Evolutionary conservation across 1,140 invertebrate species (phyloP).

Genomic region (Anoplophora glabripennis): DNA sequence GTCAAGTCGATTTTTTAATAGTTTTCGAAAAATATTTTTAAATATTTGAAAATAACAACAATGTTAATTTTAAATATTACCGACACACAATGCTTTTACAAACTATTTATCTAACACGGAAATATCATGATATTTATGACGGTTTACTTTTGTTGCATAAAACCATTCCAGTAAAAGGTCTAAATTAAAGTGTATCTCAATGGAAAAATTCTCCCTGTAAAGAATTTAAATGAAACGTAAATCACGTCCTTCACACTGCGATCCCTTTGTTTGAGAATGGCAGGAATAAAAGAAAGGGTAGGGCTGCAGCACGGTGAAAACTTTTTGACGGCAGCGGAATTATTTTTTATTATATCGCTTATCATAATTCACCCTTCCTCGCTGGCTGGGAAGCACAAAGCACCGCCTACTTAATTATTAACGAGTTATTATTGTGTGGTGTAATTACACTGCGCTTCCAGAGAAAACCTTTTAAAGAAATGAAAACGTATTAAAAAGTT

Average conservation of each 20-base stretch:
- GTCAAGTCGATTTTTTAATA: too few relatives aligned
- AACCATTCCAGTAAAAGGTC: too few relatives aligned
- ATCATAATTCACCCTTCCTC: too few relatives aligned
- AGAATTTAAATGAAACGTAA: conserved; percentile 23
- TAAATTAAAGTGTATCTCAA: conserved; percentile 3
- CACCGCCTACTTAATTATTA: conserved; percentile 52
- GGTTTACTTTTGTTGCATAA: too few relatives aligned
- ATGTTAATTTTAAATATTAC: background rate
- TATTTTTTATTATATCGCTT: too few relatives aligned
- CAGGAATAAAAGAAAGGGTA: too few relatives aligned
- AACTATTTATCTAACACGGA: background rate
- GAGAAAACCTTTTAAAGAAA: conserved; percentile 57
- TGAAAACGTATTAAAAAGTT: conserved; percentile 53
- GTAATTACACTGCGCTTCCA: conserved; percentile 30
- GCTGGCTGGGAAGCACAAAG: too few relatives aligned
- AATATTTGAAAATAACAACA: conserved; percentile 2
- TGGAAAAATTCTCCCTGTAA: conserved; percentile 15
- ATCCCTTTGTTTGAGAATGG: too few relatives aligned
- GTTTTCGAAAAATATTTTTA: too few relatives aligned
- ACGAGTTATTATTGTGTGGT: conserved; percentile 53
- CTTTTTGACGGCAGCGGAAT: too few relatives aligned
- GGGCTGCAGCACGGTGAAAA: too few relatives aligned
- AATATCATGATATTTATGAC: background rate
- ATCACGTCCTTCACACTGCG: conserved; percentile 9
- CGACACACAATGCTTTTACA: background rate